Evolutionary conservation across 2,113 vertebrate species (phyloP).

Genomic region (Chionomys nivalis): DNA sequence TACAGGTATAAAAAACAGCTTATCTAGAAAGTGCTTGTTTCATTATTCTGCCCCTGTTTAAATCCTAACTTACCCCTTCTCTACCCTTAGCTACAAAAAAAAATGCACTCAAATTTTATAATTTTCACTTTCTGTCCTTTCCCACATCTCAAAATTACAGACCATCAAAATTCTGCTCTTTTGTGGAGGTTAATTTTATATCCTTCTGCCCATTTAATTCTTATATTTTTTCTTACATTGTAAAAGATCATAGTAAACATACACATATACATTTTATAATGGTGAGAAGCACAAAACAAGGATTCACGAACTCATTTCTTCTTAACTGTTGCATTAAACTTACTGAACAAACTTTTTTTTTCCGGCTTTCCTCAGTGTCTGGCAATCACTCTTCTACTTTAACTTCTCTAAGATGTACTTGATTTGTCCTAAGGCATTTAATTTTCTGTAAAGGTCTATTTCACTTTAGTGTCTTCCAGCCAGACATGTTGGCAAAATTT

Average conservation of each 20-base stretch:
- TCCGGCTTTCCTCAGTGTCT: not conserved
- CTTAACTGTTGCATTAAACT: not conserved
- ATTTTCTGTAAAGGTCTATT: not conserved
- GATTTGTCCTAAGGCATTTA: not conserved
- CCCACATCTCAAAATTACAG: not conserved
- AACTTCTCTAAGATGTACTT: not conserved
- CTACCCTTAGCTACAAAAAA: not conserved
- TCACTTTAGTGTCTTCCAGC: not conserved
- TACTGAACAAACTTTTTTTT: not conserved
- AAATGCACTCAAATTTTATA: no score
- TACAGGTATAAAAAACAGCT: not conserved
- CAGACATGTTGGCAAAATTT: not conserved
- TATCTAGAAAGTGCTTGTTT: not conserved
- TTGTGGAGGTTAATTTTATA: not conserved
- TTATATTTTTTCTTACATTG: not conserved
- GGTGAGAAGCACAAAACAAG: not conserved
- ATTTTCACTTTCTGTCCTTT: not conserved
- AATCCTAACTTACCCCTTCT: not conserved
- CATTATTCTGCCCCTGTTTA: not conserved
- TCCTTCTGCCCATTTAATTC: not conserved
- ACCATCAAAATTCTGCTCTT: not conserved
- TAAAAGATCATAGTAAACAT: not conserved
- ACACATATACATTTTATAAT: not conserved
- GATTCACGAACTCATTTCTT: not conserved
- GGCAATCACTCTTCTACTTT: not conserved